Evolutionary conservation across 2,113 vertebrate genomes (phyloP).

Genomic region (Polyodon spathula): DNA sequence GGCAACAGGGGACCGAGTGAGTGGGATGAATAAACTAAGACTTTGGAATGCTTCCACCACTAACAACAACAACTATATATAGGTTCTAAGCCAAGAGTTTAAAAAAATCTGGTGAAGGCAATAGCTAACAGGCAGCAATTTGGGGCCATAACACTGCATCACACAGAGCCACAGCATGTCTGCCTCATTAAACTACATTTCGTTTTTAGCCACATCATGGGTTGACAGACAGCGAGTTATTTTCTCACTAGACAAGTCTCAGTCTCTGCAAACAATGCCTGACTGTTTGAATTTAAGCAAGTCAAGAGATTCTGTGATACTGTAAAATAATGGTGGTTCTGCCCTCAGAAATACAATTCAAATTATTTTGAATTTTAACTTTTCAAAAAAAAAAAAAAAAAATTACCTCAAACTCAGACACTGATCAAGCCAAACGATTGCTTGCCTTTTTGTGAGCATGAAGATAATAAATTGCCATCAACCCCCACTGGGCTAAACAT

Average conservation of each 20-base stretch:
- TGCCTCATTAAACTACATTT: constrained; percentile 51
- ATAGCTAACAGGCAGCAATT: constrained; percentile 23
- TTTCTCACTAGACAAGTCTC: not conserved
- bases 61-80: constrained; percentile 1
- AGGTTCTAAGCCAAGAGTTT: not conserved
- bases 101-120: constrained; percentile 3
- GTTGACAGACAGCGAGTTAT: not conserved
- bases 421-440: no score
- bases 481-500: no score
- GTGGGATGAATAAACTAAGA: not conserved
- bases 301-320: no score
- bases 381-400: no score
- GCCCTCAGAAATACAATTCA: no score
- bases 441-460: no score
- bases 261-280: no score
- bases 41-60: not conserved
- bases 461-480: no score
- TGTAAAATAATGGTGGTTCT: no score
- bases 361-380: no score
- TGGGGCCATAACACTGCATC: constrained; percentile 4
- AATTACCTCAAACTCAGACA: no score
- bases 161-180: no score
- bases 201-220: constrained; percentile 19
- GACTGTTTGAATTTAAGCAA: not conserved
- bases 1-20: not conserved